phyloP scores from a whole-genome alignment of 2,888 invertebrate genomes.

The Limenitis arthemis region DNA sequence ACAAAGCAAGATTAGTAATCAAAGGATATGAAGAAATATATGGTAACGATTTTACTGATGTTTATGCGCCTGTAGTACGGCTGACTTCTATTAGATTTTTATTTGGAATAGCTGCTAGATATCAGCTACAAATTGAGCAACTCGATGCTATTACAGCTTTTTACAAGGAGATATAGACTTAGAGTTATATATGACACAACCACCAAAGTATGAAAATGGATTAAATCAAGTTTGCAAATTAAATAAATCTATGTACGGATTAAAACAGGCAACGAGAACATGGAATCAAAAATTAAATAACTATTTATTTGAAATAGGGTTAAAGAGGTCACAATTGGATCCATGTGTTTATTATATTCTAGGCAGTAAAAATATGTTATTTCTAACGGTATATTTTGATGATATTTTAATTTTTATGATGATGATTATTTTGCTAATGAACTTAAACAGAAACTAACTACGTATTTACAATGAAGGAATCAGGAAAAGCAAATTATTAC shows the following conservation, averaged over 20 bases:
- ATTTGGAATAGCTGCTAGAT: slow-evolving; percentile 4
- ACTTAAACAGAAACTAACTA: neutral
- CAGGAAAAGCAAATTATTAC: neutral
- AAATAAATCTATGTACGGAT: no score
- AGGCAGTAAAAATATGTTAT: no score
- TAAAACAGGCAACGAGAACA: no score
- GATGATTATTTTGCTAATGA: neutral
- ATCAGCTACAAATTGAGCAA: slow-evolving; percentile 11
- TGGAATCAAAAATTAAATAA: neutral
- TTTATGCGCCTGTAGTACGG: slow-evolving; percentile 24
- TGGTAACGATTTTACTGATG: slow-evolving; percentile 22
- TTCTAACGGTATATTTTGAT: no score
- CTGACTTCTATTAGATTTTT: slow-evolving; percentile 22
- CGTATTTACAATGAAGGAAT: neutral
- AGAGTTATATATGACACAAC: no score
- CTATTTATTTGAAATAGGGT: no score
- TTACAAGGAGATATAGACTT: no score
- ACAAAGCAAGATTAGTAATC: neutral
- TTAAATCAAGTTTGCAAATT: no score
- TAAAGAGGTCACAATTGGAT: neutral
- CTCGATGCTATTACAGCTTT: no score
- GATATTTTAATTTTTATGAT: neutral
- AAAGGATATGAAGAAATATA: slow-evolving; percentile 18
- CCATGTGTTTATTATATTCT: neutral
- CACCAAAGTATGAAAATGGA: no score